Evolutionary conservation across 2,113 vertebrate genomes (phyloP), one percentile per base, ranked within the genome.

Genomic region (Naja naja): DNA sequence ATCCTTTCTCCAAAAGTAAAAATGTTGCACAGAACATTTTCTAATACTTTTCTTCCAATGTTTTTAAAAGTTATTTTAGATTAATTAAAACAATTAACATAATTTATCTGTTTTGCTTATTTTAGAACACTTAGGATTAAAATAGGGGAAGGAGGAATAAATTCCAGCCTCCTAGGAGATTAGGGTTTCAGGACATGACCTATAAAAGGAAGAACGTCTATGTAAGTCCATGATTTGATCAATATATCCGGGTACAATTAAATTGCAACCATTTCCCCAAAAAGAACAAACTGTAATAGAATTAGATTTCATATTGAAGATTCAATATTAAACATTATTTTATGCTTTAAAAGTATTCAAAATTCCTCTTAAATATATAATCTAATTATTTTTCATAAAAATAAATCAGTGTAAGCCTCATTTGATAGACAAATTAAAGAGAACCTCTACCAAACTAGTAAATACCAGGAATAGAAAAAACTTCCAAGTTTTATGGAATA

Each of bases 381-480:
- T 55, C 34, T 11, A 88, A 55, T 55, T 52, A 8, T 27, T 23
- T 47, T 55, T 60, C 1, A 60, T 18, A 45, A 56, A 47, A 60
- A n/a, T 45, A 30, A 47, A 12, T 18, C 47, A 16, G 64, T 52
- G 55, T 43, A 0, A 0, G 10, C 12, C 87, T 90, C 5, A 93
- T 49, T 43, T 49, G 89, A 16, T 85, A 58, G 54, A 55, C 18
- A 55, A 55, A 55, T 22, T 18, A 55, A 55, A 53, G 23, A 81
- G 9, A 90, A 91, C 85, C 7, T 91, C 87, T 34, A 25, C 47
- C 86, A 14, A 45, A n/a, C 39, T 47, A 1, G 3, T 39, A 0
- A 1, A 92, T 0, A 6, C 87, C 30, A 12, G 54, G 49, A 20
- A 81, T 30, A 74, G 49, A 52, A 52, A 22, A 22, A 18, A 43